Conservation (phyloP, 2,888 invertebrate genomes). For the Tinea semifulvella region DNA sequence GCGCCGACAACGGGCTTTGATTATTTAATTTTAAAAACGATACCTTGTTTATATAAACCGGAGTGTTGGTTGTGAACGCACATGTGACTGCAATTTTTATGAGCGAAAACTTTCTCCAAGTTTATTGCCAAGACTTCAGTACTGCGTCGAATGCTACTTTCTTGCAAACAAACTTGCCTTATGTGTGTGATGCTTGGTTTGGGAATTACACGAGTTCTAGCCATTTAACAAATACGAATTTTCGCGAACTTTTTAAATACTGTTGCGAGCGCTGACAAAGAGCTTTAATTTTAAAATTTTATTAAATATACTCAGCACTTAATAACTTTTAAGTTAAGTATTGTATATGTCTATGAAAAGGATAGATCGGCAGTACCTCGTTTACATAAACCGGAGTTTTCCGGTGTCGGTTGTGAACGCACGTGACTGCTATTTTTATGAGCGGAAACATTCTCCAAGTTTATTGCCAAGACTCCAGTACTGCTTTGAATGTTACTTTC, state of each 20-base stretch:
- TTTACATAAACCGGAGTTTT: slow-evolving; percentile 15
- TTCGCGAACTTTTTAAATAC: too few species aligned
- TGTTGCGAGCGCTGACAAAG: too few species aligned
- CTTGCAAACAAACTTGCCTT: too few species aligned
- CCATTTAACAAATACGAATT: not conserved
- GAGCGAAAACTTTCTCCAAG: slow-evolving; percentile 9
- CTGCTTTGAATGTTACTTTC: slow-evolving; percentile 15
- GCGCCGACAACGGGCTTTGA: too few species aligned
- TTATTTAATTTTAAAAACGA: too few species aligned
- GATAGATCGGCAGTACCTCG: slow-evolving; percentile 12
- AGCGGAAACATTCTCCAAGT: slow-evolving; percentile 11
- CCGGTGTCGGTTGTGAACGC: slow-evolving; percentile 10
- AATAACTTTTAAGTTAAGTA: not conserved
- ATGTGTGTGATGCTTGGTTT: too few species aligned
- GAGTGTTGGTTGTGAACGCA: slow-evolving; percentile 11
- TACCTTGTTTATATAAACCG: slow-evolving; percentile 15
- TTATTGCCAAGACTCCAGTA: slow-evolving; percentile 11
- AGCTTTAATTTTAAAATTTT: too few species aligned
- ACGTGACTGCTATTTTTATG: slow-evolving; percentile 16
- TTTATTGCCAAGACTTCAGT: slow-evolving; percentile 12
- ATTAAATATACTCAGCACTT: too few species aligned
- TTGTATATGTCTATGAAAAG: not conserved
- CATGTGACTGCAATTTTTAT: slow-evolving; percentile 16
- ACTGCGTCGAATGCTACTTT: slow-evolving; percentile 13
- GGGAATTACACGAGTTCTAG: not conserved